Base-by-base conservation (phyloP, 2,888 invertebrate species). In the Hirtodrosophila alboralis region DNA sequence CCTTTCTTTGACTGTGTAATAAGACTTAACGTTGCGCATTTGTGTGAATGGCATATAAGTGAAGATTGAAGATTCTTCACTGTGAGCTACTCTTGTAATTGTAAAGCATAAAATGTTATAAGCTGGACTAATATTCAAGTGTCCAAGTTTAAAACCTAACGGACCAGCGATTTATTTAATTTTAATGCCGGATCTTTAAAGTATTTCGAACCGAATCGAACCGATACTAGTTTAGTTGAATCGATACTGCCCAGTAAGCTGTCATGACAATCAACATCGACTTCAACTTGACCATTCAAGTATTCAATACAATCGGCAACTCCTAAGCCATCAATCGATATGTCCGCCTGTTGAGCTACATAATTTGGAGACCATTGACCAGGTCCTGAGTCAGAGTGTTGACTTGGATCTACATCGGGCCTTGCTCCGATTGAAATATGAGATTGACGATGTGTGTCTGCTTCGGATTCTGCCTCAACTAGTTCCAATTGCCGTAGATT, bases 231-330 rank as follows among this genome's bases (percentile, higher is more conserved):
- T 10, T 48, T 71, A 0, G 31, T 23, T 0, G 52, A 41, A 18
- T 41, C 49, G 5, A 26, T 41, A 9, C 30, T 13, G 27, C 18
- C 54, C 60, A 88, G 53, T 73, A 85, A 26, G 75, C 75, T 37
- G 70, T 85, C 80, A 74, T 86, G 26, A 80, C 83, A 47, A 80
- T 84, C 10, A 76, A 47, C 81, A 13, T 83, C 85, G 6, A 69
- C 67, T 9, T 86, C 78, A 8, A 76, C 63, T 5, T 77, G 77
- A 8, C 75, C 75, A 47, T 75, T 83, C 21, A 88, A 56, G 45
- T 85, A 88, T 31, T 88, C 86, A 10, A 80, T 75, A 28, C 75
- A 79, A 30, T 86, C 86, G 13, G 56, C 61, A n/a, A 49, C 53
- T 5, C 36, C 54, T 6, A 62, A 28, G 41, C 49, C 67, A 52